phyloP scores from a whole-genome alignment of 2,888 invertebrate genomes.

The Aromia moschata region DNA sequence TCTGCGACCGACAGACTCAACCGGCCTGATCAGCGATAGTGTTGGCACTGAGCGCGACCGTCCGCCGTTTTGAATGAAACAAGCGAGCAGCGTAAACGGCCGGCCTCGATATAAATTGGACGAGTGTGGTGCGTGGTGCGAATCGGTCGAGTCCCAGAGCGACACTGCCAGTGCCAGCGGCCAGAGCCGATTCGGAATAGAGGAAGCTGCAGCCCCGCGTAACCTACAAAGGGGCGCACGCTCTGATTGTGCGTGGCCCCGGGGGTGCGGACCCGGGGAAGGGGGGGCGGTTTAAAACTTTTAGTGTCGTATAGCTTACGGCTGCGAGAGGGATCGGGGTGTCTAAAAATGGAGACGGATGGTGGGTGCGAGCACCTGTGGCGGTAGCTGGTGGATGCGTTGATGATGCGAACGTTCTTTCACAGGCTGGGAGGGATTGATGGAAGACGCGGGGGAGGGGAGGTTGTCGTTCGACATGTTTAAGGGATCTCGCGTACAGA shows the following conservation, averaged over 20 bases:
- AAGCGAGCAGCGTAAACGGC: conserved; percentile 2
- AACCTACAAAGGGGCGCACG: conserved; percentile 42
- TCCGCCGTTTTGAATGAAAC: conserved; percentile 15
- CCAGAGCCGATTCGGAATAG: conserved; percentile 30
- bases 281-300: conserved; percentile 27
- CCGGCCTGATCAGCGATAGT: conserved; percentile 7
- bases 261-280: conserved; percentile 22
- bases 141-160: conserved; percentile 28
- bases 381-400: conserved; percentile 12
- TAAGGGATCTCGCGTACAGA: no score
- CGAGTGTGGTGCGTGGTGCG: neutral
- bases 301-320: conserved; percentile 25
- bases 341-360: conserved; percentile 11
- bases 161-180: conserved; percentile 21
- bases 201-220: conserved; percentile 28
- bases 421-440: neutral
- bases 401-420: conserved; percentile 17
- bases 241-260: conserved; percentile 41
- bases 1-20: conserved; percentile 3
- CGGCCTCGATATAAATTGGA: conserved; percentile 3
- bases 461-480: no score
- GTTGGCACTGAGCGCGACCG: conserved; percentile 9
- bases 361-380: conserved; percentile 29
- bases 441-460: no score
- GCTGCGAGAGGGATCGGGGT: conserved; percentile 5